phyloP scores from a whole-genome alignment of 2,888 invertebrate genomes.

The Copidosoma aretas region DNA sequence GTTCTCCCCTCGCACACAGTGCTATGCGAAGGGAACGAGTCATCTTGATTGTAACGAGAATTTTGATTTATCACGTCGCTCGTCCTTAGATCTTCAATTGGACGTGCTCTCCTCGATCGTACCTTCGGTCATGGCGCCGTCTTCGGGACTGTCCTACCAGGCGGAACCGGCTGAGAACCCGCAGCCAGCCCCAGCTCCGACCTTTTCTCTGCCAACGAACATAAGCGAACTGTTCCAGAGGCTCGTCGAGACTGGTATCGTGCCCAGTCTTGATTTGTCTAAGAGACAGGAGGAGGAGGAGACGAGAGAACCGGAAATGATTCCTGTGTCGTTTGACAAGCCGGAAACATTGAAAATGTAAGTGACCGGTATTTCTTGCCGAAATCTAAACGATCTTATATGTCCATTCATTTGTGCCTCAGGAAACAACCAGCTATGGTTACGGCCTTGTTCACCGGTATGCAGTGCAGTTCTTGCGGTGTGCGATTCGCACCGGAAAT shows the following conservation, averaged over 20 bases:
- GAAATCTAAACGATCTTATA: background rate
- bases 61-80: background rate
- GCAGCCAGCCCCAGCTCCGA: conserved; percentile 45
- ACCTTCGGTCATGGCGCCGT: conserved; percentile 39
- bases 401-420: background rate
- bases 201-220: conserved; percentile 66
- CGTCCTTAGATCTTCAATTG: conserved; percentile 57
- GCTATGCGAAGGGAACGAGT: background rate
- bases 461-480: conserved; percentile 97
- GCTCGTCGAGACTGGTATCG: conserved; percentile 82
- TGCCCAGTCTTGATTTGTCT: conserved; percentile 62
- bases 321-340: conserved; percentile 71
- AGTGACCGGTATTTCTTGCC: conserved; percentile 49
- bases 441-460: conserved; percentile 79
- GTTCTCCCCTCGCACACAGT: too few relatives aligned
- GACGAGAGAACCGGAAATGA: conserved; percentile 62
- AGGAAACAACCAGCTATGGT: conserved; percentile 78
- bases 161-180: conserved; percentile 33
- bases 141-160: conserved; percentile 38
- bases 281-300: conserved; percentile 55
- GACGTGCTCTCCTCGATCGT: conserved; percentile 65
- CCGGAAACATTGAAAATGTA: conserved; percentile 78
- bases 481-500: conserved; percentile 90
- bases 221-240: conserved; percentile 86
- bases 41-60: background rate